Base-by-base conservation (phyloP, 2,888 invertebrate species). In the Acronicta alni region DNA sequence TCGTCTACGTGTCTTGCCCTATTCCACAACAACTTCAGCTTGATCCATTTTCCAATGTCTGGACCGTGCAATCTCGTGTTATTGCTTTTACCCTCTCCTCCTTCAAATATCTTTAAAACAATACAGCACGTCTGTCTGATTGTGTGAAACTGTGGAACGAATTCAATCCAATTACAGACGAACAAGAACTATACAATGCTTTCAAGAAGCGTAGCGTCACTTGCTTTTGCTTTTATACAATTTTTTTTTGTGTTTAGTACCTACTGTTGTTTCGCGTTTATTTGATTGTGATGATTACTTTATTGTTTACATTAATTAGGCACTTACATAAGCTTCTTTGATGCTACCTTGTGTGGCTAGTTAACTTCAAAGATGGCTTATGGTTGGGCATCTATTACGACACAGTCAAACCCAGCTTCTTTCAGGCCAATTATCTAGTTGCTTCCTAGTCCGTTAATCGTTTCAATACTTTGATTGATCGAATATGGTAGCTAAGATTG, bases 141-240 rank as follows among this genome's bases (percentile, higher is more conserved):
- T 42, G 38, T 53, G 30, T 16, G 46, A 70, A 41, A 45, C 37
- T 57, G 38, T 39, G 53, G 37, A 48, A 57, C 38, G 44, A 71
- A 71, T 65, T 42, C 41, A 49, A 57, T 44, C 32, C 44, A 45
- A 53, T 49, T 53, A 32, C 58, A 35, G 45, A 46, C 57, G 49
- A 57, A 46, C 72, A 49, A 42, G 52, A 70, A 43, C 72, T 45
- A 45, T 35, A 69, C 45, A 65, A 71, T 65, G 66, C 45, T 65
- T 49, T 53, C 41, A 52, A 66, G 63, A 67, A 41, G 5, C n/a
- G n/a, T n/a, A 49, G 30, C 47, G 42, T 57, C 44, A 51, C 48
- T 65, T 45, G 57, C 15, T 32, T 17, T 48, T 41, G 32, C 39
- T 23, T 62, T 37, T 16, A 14, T 41, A 41, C n/a, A 53, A 47